These are phyloP conservation scores for Alligator sinensis DNA, from an alignment of 2,113 vertebrate species.

Conservation along the genomic window DNA sequence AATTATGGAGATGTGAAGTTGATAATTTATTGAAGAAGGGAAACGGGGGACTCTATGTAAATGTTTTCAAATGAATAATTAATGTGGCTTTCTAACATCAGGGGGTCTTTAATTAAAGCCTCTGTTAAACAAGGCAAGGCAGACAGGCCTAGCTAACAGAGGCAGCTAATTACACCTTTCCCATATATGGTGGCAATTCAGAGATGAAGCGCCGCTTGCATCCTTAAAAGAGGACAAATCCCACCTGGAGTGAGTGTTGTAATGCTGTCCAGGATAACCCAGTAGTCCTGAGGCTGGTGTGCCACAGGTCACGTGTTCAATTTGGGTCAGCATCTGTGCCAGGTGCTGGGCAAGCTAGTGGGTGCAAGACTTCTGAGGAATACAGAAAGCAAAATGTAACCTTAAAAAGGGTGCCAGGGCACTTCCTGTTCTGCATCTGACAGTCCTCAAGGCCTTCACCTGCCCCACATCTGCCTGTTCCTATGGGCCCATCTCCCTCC, in stretches of 20 bases:
- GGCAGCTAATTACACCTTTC: conserved; percentile 79
- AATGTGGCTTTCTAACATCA: conserved; percentile 82
- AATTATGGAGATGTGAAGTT: conserved; percentile 84
- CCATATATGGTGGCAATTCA: conserved; percentile 50
- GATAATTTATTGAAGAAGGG: conserved; percentile 86
- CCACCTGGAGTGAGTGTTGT: conserved; percentile 18
- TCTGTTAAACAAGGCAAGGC: conserved; percentile 82
- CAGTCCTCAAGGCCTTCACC: background rate
- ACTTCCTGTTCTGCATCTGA: background rate
- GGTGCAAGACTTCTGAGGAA: background rate
- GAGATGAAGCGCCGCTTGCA: conserved; percentile 64
- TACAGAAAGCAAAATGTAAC: background rate
- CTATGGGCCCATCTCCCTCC: background rate
- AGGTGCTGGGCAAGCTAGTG: background rate
- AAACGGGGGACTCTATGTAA: conserved; percentile 82
- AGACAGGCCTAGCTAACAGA: conserved; percentile 63
- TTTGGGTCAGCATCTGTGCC: background rate
- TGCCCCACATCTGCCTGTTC: accelerated
- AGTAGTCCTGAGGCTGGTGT: background rate
- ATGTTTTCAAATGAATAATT: conserved; percentile 88
- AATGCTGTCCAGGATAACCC: background rate
- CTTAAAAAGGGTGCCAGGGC: background rate
- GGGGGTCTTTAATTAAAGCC: conserved; percentile 85
- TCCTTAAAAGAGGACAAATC: conserved; percentile 60
- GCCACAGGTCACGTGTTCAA: background rate